phyloP scores from a whole-genome alignment of 2,888 invertebrate genomes.

The Lasioglossum zephyrum region DNA sequence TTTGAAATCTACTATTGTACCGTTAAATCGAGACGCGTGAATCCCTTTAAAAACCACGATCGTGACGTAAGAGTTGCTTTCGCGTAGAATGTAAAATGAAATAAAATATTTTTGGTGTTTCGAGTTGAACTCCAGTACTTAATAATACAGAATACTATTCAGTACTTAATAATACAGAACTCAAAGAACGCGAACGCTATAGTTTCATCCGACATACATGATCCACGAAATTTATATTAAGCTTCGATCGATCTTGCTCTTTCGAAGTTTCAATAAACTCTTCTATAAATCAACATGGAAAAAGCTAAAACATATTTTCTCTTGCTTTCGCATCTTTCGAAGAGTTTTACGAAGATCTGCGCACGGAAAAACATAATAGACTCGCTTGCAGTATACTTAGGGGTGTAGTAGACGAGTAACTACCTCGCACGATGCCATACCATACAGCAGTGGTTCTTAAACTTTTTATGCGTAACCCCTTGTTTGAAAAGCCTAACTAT shows the following conservation, averaged over 20 bases:
- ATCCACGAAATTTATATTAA: neutral
- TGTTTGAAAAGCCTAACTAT: constrained; percentile 14
- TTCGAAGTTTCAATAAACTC: neutral
- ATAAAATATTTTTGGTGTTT: neutral
- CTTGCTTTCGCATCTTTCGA: neutral
- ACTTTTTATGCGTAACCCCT: constrained; percentile 49
- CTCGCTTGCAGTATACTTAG: constrained; percentile 50
- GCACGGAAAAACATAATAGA: constrained; percentile 34
- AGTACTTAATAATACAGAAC: neutral
- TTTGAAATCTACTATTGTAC: neutral
- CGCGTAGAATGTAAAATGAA: neutral
- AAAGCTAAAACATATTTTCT: constrained; percentile 9
- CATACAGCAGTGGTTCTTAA: constrained; percentile 58
- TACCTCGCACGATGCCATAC: constrained; percentile 73
- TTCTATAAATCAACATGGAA: neutral
- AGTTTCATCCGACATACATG: neutral
- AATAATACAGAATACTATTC: neutral
- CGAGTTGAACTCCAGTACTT: neutral
- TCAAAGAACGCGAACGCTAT: neutral
- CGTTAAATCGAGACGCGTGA: neutral
- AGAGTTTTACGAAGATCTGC: constrained; percentile 17
- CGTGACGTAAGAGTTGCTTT: neutral
- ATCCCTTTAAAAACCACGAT: neutral
- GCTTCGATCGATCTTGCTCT: neutral
- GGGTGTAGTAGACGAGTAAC: constrained; percentile 63